Percentiles rank a stretch among this genome's conserved stretches.
Conservation (phyloP, 2,888 invertebrate genomes). For the Cephus rjabovi region DNA sequence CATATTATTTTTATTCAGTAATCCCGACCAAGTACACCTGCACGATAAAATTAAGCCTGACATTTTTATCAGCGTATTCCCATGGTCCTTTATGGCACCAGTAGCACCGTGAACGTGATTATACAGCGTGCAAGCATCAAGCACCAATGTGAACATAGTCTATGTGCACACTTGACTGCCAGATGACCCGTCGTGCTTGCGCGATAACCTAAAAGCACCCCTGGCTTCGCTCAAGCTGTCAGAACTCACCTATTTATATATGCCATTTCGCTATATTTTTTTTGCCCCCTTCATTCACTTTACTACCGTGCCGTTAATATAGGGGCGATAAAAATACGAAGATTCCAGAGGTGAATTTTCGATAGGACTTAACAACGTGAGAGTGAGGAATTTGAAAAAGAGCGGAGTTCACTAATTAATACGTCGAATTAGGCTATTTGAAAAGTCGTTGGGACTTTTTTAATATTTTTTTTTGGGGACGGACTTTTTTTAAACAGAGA, state of each 20-base stretch:
- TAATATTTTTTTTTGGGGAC: background rate
- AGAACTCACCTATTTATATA: conserved; percentile 65
- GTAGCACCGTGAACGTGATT: conserved; percentile 56
- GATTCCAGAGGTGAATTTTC: background rate
- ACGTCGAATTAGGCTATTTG: background rate
- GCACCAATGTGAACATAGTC: conserved; percentile 44
- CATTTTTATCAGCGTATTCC: conserved; percentile 62
- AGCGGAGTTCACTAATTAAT: background rate
- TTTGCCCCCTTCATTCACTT: conserved; percentile 12
- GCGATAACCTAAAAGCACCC: conserved; percentile 65
- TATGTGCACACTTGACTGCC: conserved; percentile 65
- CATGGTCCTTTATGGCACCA: conserved; percentile 60
- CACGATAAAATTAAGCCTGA: conserved; percentile 34
- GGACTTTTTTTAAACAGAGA: background rate
- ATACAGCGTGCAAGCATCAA: conserved; percentile 30
- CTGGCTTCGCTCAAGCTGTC: conserved; percentile 64
- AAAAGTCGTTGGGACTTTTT: background rate
- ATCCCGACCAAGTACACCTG: conserved; percentile 11
- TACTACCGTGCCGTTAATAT: background rate
- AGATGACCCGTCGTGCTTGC: conserved; percentile 64
- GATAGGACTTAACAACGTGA: background rate
- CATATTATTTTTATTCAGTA: background rate
- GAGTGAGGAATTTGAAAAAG: background rate
- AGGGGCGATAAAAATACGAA: background rate
- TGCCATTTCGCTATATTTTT: conserved; percentile 48